These are phyloP conservation scores for Thomomys bottae DNA, from an alignment of 2,113 vertebrate species.

Conservation along the genomic window DNA sequence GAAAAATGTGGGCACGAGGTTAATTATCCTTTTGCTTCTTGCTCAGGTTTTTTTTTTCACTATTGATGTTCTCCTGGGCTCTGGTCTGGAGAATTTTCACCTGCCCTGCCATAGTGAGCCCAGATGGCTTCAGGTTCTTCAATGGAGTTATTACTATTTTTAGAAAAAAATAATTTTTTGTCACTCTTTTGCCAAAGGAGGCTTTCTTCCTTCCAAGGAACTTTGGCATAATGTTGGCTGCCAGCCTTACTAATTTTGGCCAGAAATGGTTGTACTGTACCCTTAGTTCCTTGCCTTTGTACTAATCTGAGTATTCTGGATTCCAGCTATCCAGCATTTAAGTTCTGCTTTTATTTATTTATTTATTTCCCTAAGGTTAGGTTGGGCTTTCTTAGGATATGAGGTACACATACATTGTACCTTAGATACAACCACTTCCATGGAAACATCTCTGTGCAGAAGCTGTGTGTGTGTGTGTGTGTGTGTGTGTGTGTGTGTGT, in stretches of 20 bases:
- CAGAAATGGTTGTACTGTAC: slow-evolving; percentile 20
- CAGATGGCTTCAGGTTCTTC: neutral
- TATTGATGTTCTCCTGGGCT: neutral
- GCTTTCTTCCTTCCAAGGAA: slow-evolving; percentile 61
- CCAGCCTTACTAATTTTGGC: slow-evolving; percentile 47
- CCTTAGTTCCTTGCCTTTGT: slow-evolving; percentile 14
- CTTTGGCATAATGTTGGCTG: slow-evolving; percentile 53
- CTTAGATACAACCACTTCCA: too few species aligned
- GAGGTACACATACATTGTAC: neutral
- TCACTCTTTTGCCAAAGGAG: slow-evolving; percentile 54
- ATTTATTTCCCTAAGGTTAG: neutral
- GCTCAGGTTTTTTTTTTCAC: neutral
- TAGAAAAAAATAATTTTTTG: slow-evolving; percentile 65
- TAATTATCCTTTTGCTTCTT: neutral
- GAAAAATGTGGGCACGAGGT: neutral
- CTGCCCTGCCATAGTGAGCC: neutral
- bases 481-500: neutral
- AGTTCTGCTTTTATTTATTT: neutral
- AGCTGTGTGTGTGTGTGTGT: neutral
- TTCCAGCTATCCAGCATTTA: slow-evolving; percentile 41
- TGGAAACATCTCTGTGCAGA: neutral
- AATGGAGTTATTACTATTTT: slow-evolving; percentile 52
- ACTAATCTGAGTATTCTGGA: slow-evolving; percentile 38
- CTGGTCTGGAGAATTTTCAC: neutral
- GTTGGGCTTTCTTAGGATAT: neutral